These are phyloP conservation scores for Acanthococcus lagerstroemiae DNA, from an alignment of 2,888 invertebrate genomes.

Conservation along the genomic window DNA sequence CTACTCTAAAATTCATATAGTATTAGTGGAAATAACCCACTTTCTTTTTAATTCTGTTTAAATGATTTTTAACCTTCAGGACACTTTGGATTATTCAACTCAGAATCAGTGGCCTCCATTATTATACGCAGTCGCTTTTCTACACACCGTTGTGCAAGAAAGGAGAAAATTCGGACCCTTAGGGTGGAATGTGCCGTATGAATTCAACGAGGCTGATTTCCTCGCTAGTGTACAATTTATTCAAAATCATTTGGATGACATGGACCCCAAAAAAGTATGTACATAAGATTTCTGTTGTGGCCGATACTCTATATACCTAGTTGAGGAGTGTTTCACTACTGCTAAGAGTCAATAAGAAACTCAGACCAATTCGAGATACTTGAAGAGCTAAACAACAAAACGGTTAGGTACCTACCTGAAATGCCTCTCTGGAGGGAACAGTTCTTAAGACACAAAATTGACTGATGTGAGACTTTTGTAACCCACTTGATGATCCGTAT, in stretches of 20 bases:
- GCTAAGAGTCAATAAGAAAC: no score
- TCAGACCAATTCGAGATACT: no score
- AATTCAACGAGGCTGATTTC: slow-evolving; percentile 94
- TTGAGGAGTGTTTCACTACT: background rate
- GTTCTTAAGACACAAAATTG: no score
- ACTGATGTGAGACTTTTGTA: no score
- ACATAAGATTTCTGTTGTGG: background rate
- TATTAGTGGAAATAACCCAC: no score
- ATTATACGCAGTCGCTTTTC: slow-evolving; percentile 84
- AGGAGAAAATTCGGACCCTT: slow-evolving; percentile 90
- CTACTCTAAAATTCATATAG: no score
- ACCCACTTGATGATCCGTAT: no score
- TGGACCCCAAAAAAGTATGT: slow-evolving; percentile 77
- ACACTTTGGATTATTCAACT: slow-evolving; percentile 82
- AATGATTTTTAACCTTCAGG: slow-evolving; percentile 44
- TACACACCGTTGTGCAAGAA: slow-evolving; percentile 92
- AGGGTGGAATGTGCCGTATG: slow-evolving; percentile 95
- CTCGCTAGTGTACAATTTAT: slow-evolving; percentile 91
- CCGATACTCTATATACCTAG: background rate
- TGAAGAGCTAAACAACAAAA: no score
- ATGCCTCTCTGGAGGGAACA: no score
- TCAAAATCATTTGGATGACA: slow-evolving; percentile 92
- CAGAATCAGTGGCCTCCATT: slow-evolving; percentile 89
- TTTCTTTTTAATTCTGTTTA: background rate
- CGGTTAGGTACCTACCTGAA: no score